Evolutionary conservation across 2,113 vertebrate genomes (phyloP).

Genomic region (Xerus inauris): DNA sequence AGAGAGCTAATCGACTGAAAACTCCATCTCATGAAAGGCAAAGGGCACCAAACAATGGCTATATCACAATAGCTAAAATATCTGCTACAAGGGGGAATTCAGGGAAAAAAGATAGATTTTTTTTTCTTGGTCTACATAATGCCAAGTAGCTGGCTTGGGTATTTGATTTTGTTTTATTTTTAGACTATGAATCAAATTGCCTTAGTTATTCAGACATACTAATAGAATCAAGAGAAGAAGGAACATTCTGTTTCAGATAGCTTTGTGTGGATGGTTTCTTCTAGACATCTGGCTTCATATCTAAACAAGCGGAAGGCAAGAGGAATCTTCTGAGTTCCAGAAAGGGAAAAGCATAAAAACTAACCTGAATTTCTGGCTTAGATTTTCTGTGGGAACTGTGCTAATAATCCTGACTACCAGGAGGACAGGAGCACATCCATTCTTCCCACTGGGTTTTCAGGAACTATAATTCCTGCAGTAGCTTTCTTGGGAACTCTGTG

Average conservation of each 20-base stretch:
- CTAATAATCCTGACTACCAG: background rate
- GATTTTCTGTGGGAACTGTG: background rate
- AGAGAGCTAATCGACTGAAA: background rate
- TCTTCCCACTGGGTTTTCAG: background rate
- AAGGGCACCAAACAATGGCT: background rate
- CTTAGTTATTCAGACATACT: background rate
- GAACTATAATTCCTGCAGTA: background rate
- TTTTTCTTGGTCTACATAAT: background rate
- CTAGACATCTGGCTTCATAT: background rate
- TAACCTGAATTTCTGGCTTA: background rate
- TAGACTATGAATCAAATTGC: conserved; percentile 35
- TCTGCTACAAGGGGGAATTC: background rate
- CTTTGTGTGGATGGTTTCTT: background rate
- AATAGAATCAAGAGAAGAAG: conserved; percentile 12
- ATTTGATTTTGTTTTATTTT: conserved; percentile 27
- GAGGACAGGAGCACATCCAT: background rate
- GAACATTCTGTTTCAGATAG: background rate
- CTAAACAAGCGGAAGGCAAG: background rate
- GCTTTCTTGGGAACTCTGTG: background rate
- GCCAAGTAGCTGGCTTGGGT: background rate
- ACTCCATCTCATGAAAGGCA: background rate
- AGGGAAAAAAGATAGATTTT: background rate
- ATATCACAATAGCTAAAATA: background rate
- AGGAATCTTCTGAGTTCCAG: background rate
- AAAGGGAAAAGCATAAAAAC: background rate